Base-by-base conservation (phyloP, 2,797 vertebrate species). In the Molossus molossus region DNA sequence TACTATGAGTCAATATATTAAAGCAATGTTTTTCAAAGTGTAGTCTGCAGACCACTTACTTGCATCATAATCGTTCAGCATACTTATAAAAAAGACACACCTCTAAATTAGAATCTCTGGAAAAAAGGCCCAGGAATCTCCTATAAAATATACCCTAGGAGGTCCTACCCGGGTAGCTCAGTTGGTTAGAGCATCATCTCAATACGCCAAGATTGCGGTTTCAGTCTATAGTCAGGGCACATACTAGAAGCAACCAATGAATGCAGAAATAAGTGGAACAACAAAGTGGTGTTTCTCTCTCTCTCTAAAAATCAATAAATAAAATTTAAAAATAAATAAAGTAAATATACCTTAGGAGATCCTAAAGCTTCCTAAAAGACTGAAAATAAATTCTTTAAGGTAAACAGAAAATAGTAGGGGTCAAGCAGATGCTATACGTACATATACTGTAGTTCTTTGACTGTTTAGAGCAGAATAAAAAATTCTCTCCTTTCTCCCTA, bases 391-490 rank as follows among this genome's bases (percentile, higher is more conserved):
- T 93, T 86, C 2, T 92, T 88, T 76, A 93, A 79, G n/a, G 50
- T 90, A 70, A 90, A 50, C 27, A 7, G 48, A 23, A 80, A 95
- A 73, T 3, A 91, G 27, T 13, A 96, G 33, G n/a, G 17, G 40
- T 75, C 27, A 72, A 60, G n/a, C 70, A 95, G 65, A 76, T 82
- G 76, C 48, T 45, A 91, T 14, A 76, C 58, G 58, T 10, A 70
- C 37, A 62, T 64, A 92, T 33, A 45, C 3, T 45, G 3, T 45
- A 87, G 33, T 75, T 5, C 53, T 81, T 57, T 75, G 40, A 95
- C 94, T 94, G 20, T 94, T 84, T 88, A 81, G 20, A 92, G 27
- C 29, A 93, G n/a, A 82, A 77, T 93, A n/a, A 89, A 77, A 90
- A 82, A 45, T 90, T 70, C 62, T 87, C 23, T 40, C n/a, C 70